These are phyloP conservation scores for Zhuqinia jingwanae DNA, from an alignment of 2,888 invertebrate genomes.

Conservation along the genomic window DNA sequence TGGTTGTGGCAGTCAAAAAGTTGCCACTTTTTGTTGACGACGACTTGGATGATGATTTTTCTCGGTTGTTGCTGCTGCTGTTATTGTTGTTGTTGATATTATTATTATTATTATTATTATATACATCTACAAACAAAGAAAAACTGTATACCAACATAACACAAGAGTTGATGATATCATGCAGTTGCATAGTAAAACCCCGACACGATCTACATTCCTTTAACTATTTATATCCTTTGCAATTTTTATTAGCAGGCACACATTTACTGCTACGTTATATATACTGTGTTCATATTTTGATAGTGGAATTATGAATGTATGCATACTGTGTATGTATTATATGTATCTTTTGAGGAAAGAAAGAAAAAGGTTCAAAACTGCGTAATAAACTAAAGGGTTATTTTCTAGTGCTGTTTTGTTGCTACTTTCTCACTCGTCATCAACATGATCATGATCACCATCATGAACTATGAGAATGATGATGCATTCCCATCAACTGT, in stretches of 20 bases:
- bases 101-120: too few species aligned
- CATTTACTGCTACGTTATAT: constrained; percentile 6
- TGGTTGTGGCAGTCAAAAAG: constrained; percentile 20
- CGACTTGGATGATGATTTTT: not conserved
- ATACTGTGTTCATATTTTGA: not conserved
- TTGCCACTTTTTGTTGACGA: constrained; percentile 33
- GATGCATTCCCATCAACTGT: constrained; percentile 67
- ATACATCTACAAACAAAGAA: too few species aligned
- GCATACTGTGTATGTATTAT: not conserved
- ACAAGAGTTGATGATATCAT: too few species aligned
- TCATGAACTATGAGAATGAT: constrained; percentile 40
- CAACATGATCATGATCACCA: constrained; percentile 18
- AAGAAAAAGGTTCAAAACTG: constrained; percentile 24
- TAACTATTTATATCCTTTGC: constrained; percentile 23
- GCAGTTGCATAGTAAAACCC: too few species aligned
- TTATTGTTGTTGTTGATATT: constrained; percentile 21
- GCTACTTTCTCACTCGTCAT: constrained; percentile 18
- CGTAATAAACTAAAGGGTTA: not conserved
- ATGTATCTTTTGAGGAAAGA: not conserved
- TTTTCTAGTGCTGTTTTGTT: constrained; percentile 2
- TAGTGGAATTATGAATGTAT: not conserved
- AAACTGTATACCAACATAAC: too few species aligned
- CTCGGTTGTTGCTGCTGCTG: constrained; percentile 9
- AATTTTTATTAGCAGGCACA: constrained; percentile 60
- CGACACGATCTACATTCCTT: not conserved